phyloP scores from a whole-genome alignment of 2,888 invertebrate genomes.

The Melinaea marsaeus region DNA sequence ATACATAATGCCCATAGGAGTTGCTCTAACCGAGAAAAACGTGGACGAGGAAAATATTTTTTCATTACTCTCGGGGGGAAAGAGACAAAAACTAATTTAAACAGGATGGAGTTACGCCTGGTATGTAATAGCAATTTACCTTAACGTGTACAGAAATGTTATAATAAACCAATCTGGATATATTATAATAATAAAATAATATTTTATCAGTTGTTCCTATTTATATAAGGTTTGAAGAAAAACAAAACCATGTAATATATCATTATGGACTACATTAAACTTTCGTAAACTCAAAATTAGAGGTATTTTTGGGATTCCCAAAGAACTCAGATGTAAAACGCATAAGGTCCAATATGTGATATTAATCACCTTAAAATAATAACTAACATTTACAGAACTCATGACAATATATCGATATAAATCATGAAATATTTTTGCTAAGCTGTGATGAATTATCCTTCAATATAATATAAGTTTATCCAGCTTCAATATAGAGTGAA shows the following conservation, averaged over 20 bases:
- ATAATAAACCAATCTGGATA: too few relatives aligned
- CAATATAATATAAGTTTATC: too few relatives aligned
- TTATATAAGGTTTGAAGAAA: too few relatives aligned
- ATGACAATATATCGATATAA: background rate
- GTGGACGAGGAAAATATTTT: conserved; percentile 7
- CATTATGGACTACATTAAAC: too few relatives aligned
- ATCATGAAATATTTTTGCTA: background rate
- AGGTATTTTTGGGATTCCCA: too few relatives aligned
- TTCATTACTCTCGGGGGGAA: conserved; percentile 3
- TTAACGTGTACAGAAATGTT: too few relatives aligned
- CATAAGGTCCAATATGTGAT: background rate
- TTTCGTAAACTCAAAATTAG: too few relatives aligned
- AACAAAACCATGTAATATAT: too few relatives aligned
- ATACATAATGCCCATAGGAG: conserved; percentile 2
- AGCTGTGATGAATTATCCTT: too few relatives aligned
- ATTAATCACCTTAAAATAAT: background rate
- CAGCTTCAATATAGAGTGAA: background rate
- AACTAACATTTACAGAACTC: background rate
- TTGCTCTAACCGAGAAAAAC: conserved; percentile 2
- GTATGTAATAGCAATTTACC: background rate
- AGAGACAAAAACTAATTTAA: conserved; percentile 1
- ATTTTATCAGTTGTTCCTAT: too few relatives aligned
- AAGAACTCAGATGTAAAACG: background rate
- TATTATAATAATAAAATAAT: too few relatives aligned
- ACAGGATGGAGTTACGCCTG: background rate